Base-by-base conservation (phyloP, 2,888 invertebrate genomes). In the Volucella inanis region DNA sequence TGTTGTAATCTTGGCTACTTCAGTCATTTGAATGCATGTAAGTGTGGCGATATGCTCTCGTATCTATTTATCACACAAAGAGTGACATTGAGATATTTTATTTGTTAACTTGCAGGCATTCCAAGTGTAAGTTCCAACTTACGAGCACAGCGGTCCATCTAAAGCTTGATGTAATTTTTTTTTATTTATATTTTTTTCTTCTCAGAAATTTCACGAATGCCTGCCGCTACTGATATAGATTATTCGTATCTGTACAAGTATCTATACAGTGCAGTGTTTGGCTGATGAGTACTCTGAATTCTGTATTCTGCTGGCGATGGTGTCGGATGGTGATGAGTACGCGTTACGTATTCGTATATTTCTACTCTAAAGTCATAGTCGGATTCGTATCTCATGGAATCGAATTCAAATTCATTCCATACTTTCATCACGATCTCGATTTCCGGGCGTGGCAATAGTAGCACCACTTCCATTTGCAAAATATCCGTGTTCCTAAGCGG, bases 341-440 rank as follows among this genome's bases (percentile, higher is more conserved):
- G 31, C 4, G 31, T 31, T 31, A 31, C 31, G 31, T 31, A 31
- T 31, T 31, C 31, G 31, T 31, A 31, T 31, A 31, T 31, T 31
- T 31, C 6, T 31, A 31, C 31, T 31, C 31, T 31, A 31, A 31
- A 31, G 31, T 43, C 38, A 31, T 31, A 31, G 31, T 43, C 10
- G 15, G 50, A 18, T 38, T 8, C 59, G 41, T 61, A 68, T 74
- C 72, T 74, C 49, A 74, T 80, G 68, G 74, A 62, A 59, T 81
- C 77, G 67, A 82, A 71, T 65, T 47, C 59, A 77, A 31, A 31
- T 31, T 31, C 31, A 77, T 82, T 82, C 64, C 68, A 75, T 54
- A 80, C 84, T 75, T 76, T 79, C 61, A 71, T 77, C 81, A 81
- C 85, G 85, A 85, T 81, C 85, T 67, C 81, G 80, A 77, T 85